These are phyloP conservation scores for Acleris literana DNA, from an alignment of 2,888 invertebrate genomes.

Conservation along the genomic window DNA sequence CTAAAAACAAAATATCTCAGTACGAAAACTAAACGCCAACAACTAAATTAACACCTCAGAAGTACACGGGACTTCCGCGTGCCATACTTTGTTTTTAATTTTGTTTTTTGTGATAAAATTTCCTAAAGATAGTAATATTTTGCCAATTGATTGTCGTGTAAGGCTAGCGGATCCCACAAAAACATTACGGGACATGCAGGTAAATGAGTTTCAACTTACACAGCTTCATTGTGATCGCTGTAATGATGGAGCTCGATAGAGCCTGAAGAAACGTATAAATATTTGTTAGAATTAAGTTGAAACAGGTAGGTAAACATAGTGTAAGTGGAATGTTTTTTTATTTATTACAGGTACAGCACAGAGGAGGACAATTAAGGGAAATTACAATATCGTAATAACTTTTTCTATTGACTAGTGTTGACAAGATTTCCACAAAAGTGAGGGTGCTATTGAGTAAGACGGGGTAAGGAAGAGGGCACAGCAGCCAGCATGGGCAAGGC, in stretches of 20 bases:
- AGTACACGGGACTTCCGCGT: conserved; percentile 22
- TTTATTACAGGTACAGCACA: too few species aligned
- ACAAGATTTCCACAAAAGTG: conserved; percentile 14
- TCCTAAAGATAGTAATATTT: neutral
- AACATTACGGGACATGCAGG: conserved; percentile 36
- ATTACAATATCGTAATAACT: too few species aligned
- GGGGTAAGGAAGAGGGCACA: conserved; percentile 33
- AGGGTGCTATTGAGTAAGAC: conserved; percentile 33
- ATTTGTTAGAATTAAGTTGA: conserved; percentile 33
- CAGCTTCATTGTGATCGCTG: conserved; percentile 22
- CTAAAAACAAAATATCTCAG: conserved; percentile 1
- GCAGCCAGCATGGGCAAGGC: conserved; percentile 40
- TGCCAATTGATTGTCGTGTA: conserved; percentile 14
- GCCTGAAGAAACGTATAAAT: conserved; percentile 43
- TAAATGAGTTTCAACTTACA: conserved; percentile 38
- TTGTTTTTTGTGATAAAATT: neutral
- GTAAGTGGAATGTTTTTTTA: too few species aligned
- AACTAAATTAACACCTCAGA: conserved; percentile 12
- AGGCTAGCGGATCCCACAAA: conserved; percentile 30
- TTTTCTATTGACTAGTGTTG: too few species aligned
- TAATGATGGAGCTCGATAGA: conserved; percentile 43
- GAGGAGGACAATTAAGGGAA: too few species aligned
- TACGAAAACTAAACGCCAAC: neutral
- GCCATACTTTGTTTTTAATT: conserved; percentile 16
- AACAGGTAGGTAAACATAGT: too few species aligned